Percentiles rank a stretch among this genome's conserved stretches.
Conservation (phyloP, 2,797 vertebrate genomes). For the Neostethus bicornis region DNA sequence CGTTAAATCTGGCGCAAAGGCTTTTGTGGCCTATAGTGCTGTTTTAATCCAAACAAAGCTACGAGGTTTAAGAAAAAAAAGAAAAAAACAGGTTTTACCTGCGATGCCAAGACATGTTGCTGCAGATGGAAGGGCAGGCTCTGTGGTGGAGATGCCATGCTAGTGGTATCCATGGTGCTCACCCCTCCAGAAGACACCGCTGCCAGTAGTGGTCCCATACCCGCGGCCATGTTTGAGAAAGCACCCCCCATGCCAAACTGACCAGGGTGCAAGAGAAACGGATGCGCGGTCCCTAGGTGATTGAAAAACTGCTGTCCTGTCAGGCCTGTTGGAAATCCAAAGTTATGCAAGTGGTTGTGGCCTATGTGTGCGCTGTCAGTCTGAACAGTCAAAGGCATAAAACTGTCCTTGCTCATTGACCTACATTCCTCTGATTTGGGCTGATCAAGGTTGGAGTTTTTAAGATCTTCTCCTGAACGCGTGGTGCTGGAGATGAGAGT, state of each 20-base stretch:
- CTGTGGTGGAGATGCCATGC: slow-evolving; percentile 89
- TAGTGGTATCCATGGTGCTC: slow-evolving; percentile 86
- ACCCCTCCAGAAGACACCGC: slow-evolving; percentile 91
- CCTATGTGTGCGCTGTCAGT: slow-evolving; percentile 87
- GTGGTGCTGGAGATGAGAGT: slow-evolving; percentile 93
- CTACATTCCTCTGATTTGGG: slow-evolving; percentile 86
- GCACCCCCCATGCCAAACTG: slow-evolving; percentile 98
- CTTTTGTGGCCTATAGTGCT: neutral
- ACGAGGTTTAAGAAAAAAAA: neutral
- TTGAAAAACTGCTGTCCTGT: slow-evolving; percentile 95
- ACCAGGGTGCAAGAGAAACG: slow-evolving; percentile 92
- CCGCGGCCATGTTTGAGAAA: slow-evolving; percentile 94
- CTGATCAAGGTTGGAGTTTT: slow-evolving; percentile 82
- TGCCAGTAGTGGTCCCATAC: slow-evolving; percentile 92
- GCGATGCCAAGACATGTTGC: slow-evolving; percentile 95
- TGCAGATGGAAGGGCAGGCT: slow-evolving; percentile 95
- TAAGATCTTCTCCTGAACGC: slow-evolving; percentile 82
- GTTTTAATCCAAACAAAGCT: slow-evolving; percentile 2
- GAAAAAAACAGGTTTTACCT: slow-evolving; percentile 83
- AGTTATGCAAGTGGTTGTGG: slow-evolving; percentile 88
- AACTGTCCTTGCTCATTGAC: slow-evolving; percentile 86
- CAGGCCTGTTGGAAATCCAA: slow-evolving; percentile 90
- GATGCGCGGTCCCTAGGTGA: slow-evolving; percentile 88
- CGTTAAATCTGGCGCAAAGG: slow-evolving; percentile 1
- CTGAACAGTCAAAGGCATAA: slow-evolving; percentile 88